Evolutionary conservation across 1,140 invertebrate genomes (phyloP), one percentile per base, ranked within the genome.

Genomic region (Nebria ingens): DNA sequence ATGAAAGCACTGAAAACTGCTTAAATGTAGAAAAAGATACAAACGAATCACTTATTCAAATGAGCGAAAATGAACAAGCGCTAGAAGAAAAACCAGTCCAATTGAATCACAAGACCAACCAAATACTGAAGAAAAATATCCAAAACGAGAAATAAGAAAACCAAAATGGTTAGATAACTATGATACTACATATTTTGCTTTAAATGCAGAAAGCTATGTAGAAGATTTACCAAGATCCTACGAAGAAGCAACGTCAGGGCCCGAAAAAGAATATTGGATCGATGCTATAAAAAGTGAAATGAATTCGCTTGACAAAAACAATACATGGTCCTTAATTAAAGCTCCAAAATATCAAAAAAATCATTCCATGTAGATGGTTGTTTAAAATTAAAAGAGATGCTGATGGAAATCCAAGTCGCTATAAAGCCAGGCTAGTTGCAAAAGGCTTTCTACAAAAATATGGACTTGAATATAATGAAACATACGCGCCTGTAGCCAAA

Each of bases 201-300:
- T 19, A 19, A 73, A 72, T 63, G 60, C 73, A 9, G 64, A 67
- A 11, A 53, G 12, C 2, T 53, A 15, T 19, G 52, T 53, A 6
- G 52, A 29, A 19, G 52, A 25, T 12, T 17, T 29, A 6, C 21
- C 15, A 53, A 23, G 12, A 13, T 4, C 13, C 2, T 53, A 25
- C 11, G n/a, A 29, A 2, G 52, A 53, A 13, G 19, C 19, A 15
- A 4, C 3, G 12, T 6, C 3, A n/a, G 3, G 21, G n/a, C 2
- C 3, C 2, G 52, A 53, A 2, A 29, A 23, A 13, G 17, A 11
- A 3, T n/a, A 60, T 9, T 68, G 65, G 64, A 25, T 38, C 2
- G 9, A 17, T n/a, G 65, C 65, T 2, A 62, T 67, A 52, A 19
- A 59, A 21, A 38, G 55, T 22, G 66, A 70, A 58, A 59, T 62